A percentile compares a stretch with the other conserved stretches of the same genome.
These are phyloP conservation scores for Samia ricini DNA, from an alignment of 1,140 invertebrate genomes.

Conservation along the genomic window DNA sequence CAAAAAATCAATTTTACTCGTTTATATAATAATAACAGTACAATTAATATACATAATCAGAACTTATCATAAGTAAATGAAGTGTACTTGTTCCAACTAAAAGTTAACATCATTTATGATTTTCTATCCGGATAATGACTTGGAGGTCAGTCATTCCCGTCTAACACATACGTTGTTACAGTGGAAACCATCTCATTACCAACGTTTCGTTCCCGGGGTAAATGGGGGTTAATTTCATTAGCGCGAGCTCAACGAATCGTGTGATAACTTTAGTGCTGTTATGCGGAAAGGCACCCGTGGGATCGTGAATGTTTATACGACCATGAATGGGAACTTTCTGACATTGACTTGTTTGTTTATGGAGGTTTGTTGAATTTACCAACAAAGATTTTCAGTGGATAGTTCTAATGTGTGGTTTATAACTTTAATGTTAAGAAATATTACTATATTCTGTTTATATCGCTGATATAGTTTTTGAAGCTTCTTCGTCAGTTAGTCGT, in stretches of 20 bases:
- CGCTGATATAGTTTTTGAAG: too few species aligned
- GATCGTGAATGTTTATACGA: conserved; percentile 49
- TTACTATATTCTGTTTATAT: too few species aligned
- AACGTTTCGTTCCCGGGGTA: conserved; percentile 50
- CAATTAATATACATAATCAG: too few species aligned
- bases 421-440: too few species aligned
- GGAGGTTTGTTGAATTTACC: background rate
- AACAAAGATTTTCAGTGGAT: background rate
- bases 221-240: conserved; percentile 75
- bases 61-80: background rate
- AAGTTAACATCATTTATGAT: conserved; percentile 19
- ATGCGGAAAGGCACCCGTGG: conserved; percentile 59
- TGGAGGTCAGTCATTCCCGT: conserved; percentile 21
- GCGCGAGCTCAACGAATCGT: conserved; percentile 70
- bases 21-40: too few species aligned
- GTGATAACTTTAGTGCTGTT: conserved; percentile 75
- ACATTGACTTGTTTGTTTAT: conserved; percentile 20
- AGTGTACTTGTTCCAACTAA: background rate
- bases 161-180: conserved; percentile 54
- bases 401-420: background rate
- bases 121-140: conserved; percentile 25
- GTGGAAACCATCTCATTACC: conserved; percentile 70
- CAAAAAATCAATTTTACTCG: too few species aligned
- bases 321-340: conserved; percentile 19
- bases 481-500: too few species aligned